A percentile compares a stretch with the other conserved stretches of the same genome.
These are phyloP conservation scores for Hypanus sabinus DNA, from an alignment of 2,113 vertebrate genomes.

Conservation along the genomic window DNA sequence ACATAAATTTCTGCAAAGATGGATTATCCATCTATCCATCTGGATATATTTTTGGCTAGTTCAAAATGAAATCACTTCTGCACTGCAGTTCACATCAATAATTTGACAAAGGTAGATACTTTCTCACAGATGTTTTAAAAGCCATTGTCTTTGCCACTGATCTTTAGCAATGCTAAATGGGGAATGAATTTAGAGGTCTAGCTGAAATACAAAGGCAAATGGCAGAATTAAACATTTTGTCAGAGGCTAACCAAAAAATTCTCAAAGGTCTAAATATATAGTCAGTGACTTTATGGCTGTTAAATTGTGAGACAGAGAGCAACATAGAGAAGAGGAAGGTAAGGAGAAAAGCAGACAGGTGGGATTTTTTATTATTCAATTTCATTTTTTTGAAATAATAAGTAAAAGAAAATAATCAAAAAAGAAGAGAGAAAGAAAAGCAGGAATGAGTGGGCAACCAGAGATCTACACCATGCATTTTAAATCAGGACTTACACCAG, in stretches of 20 bases:
- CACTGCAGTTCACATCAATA: neutral
- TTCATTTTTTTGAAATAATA: neutral
- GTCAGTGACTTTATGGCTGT: neutral
- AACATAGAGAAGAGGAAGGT: constrained; percentile 31
- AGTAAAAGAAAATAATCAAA: neutral
- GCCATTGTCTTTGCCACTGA: neutral
- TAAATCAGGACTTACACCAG: neutral
- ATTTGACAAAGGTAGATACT: neutral
- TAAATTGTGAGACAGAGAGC: no score
- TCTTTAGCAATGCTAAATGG: neutral
- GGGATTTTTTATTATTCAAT: constrained; percentile 1
- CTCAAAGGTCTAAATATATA: neutral
- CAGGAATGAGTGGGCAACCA: neutral
- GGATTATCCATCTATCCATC: no score
- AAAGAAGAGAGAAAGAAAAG: neutral
- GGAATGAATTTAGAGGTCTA: neutral
- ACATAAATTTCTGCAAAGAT: neutral
- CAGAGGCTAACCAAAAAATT: neutral
- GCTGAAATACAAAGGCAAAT: neutral
- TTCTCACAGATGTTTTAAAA: neutral
- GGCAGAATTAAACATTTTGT: neutral
- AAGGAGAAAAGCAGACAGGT: constrained; percentile 42
- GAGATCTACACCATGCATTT: constrained; percentile 43
- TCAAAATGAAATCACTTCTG: neutral
- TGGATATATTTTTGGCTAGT: neutral